Evolutionary conservation across 2,888 invertebrate genomes (phyloP).

Genomic region (Calameuta pallipes): DNA sequence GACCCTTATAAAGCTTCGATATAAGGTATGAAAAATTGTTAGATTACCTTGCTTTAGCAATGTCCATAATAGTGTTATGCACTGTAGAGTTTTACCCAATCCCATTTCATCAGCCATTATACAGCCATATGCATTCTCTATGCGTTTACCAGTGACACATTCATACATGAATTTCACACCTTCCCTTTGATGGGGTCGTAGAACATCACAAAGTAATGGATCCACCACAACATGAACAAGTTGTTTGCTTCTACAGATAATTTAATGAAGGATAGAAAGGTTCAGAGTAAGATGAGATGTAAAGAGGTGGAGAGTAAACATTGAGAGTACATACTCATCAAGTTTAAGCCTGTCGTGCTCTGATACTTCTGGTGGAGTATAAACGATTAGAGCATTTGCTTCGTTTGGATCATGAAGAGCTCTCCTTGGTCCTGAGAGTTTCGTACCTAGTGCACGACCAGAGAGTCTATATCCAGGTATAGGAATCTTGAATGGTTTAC

Average conservation of each 20-base stretch:
- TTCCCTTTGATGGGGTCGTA: conserved; percentile 97
- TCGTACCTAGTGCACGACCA: conserved; percentile 84
- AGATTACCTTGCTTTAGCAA: conserved; percentile 78
- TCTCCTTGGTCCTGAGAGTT: conserved; percentile 70
- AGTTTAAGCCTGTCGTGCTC: conserved; percentile 90
- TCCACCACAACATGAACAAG: conserved; percentile 98
- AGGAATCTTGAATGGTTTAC: conserved; percentile 92
- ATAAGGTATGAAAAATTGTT: background rate
- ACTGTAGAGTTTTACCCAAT: conserved; percentile 97
- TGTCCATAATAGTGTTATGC: conserved; percentile 96
- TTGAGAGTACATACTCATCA: conserved; percentile 70
- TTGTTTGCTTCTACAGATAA: conserved; percentile 68
- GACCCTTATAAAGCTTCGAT: background rate
- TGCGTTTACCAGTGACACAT: conserved; percentile 93
- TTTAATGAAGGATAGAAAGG: background rate
- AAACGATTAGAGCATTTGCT: conserved; percentile 91
- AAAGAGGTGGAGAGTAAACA: background rate
- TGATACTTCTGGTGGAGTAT: conserved; percentile 83
- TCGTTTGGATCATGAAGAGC: conserved; percentile 92
- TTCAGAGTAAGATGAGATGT: background rate
- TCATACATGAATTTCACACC: conserved; percentile 99
- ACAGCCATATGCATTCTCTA: conserved; percentile 89
- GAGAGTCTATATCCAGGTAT: conserved; percentile 87
- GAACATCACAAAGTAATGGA: conserved; percentile 87
- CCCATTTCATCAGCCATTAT: conserved; percentile 99